phyloP scores from a whole-genome alignment of 2,797 vertebrate species.

The Arrhamphus sclerolepis region DNA sequence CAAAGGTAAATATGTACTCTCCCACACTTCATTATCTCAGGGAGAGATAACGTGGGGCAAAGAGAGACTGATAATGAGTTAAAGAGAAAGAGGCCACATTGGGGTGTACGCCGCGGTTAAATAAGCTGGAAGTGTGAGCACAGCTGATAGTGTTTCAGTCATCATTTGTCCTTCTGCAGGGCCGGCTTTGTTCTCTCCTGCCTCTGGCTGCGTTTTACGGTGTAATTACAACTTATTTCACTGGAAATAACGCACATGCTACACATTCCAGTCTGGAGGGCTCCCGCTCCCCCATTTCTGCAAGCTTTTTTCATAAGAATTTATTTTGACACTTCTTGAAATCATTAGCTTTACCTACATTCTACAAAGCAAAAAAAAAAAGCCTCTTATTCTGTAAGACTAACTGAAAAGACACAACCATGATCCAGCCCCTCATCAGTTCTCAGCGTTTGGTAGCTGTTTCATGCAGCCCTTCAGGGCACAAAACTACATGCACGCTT shows the following conservation, averaged over 20 bases:
- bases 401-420: too few relatives aligned
- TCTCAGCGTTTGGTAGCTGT: too few relatives aligned
- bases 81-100: slow-evolving; percentile 42
- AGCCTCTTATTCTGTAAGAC: too few relatives aligned
- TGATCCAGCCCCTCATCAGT: too few relatives aligned
- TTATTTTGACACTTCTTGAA: neutral
- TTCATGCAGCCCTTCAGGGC: too few relatives aligned
- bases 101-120: slow-evolving; percentile 74
- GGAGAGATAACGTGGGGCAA: slow-evolving; percentile 38
- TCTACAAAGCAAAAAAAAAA: too few relatives aligned
- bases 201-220: slow-evolving; percentile 74
- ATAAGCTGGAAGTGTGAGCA: slow-evolving; percentile 80
- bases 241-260: slow-evolving; percentile 47
- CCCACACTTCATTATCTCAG: slow-evolving; percentile 61
- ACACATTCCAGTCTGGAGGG: slow-evolving; percentile 36
- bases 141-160: slow-evolving; percentile 86
- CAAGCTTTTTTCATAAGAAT: slow-evolving; percentile 15
- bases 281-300: slow-evolving; percentile 1
- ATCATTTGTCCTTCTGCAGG: slow-evolving; percentile 69
- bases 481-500: too few relatives aligned
- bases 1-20: slow-evolving; percentile 71
- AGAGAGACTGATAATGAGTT: slow-evolving; percentile 47
- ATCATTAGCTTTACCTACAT: too few relatives aligned
- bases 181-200: slow-evolving; percentile 72
- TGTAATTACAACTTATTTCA: slow-evolving; percentile 80